A percentile compares a stretch with the other conserved stretches of the same genome.
Conservation (phyloP, 2,888 invertebrate species). For the Cordilura impudica region DNA sequence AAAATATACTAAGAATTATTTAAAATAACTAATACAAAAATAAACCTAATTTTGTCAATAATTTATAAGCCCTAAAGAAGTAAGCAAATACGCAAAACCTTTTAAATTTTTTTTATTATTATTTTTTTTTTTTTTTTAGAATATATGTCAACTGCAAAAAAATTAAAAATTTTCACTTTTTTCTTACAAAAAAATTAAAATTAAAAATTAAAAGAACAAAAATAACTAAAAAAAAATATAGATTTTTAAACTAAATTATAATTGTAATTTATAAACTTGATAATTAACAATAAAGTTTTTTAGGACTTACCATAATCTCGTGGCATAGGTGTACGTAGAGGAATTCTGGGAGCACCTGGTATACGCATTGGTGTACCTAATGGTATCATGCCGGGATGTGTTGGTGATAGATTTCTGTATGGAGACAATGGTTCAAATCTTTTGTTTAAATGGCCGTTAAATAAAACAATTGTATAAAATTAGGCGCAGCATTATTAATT, state of each 20-base stretch:
- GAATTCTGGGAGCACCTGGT: conserved; percentile 78
- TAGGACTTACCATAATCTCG: conserved; percentile 92
- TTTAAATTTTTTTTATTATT: conserved; percentile 31
- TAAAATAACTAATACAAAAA: conserved; percentile 24
- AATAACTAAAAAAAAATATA: conserved; percentile 5
- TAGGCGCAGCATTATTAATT: conserved; percentile 42
- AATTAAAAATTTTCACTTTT: conserved; percentile 29
- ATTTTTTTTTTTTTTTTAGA: conserved; percentile 21
- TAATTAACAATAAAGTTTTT: conserved; percentile 20
- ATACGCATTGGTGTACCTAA: conserved; percentile 83
- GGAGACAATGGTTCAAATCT: conserved; percentile 77
- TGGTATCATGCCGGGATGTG: conserved; percentile 86
- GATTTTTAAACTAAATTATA: conserved; percentile 17
- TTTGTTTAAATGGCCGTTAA: conserved; percentile 57
- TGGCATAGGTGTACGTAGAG: conserved; percentile 82
- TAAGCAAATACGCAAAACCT: conserved; percentile 44
- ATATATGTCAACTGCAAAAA: conserved; percentile 63
- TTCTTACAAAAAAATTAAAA: conserved; percentile 5
- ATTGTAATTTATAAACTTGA: conserved; percentile 2
- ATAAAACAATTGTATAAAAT: neutral
- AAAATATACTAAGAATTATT: conserved; percentile 13
- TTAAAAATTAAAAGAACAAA: neutral
- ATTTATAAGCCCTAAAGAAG: conserved; percentile 37
- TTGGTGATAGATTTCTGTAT: conserved; percentile 81
- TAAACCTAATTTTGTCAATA: conserved; percentile 37